Evolutionary conservation across 2,888 invertebrate genomes (phyloP), one percentile per base, ranked within the genome.

Genomic region (Cephus rjabovi): DNA sequence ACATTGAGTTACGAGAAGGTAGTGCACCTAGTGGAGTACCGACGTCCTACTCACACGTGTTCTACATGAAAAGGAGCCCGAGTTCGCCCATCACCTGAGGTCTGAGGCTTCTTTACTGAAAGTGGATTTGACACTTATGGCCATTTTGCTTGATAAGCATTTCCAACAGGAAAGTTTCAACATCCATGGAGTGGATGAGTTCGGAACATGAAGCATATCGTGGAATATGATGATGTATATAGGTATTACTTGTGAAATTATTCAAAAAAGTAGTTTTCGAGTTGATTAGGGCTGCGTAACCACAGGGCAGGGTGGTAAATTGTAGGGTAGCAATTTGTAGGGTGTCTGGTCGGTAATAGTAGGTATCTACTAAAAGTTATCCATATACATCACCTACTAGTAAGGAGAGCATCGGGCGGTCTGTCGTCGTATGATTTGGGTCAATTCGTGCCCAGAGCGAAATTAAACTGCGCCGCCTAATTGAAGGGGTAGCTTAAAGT

Each of bases 371-470:
- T 56, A 56, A 23, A 56, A 56, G 56, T 23, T 23, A 23, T 56
- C 56, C 23, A 23, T 56, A 56, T 56, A 56, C 56, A 9, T 56
- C 56, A 56, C 2, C 56, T 23, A 56, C 23, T 9, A 56, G 56
- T 56, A 56, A 56, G 56, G 56, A 56, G 56, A 56, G 56, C 15
- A 56, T 56, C 23, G 56, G 77, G 80, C 79, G 78, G 81, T 81
- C 81, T 80, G 82, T 35, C 35, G 82, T 76, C 79, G 82, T 81
- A 79, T 81, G 81, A 85, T 83, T 84, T 81, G 83, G 85, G 85
- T 85, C 83, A 82, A 82, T 82, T 82, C 83, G 83, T 81, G 84
- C 85, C 81, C 79, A 76, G 79, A 83, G 85, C 85, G 76, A 82
- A 83, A 83, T 85, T 84, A 85, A 85, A 86, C 83, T 30, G 15